Base-by-base conservation (phyloP, 2,888 invertebrate species). In the Thereva nobilitata region DNA sequence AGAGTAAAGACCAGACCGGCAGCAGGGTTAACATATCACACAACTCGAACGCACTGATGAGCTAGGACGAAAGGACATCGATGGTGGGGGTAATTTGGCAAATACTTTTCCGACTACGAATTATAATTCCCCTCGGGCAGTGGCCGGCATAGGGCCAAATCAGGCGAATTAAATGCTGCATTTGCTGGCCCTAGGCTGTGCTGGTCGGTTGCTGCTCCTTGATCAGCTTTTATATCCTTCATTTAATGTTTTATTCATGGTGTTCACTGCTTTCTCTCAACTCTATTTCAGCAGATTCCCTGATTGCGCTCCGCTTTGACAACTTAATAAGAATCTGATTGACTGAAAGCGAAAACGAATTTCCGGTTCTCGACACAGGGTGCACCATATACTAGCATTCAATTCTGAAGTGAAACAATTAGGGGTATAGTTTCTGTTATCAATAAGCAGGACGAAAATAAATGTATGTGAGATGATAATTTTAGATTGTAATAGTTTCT, bases 161-260 rank as follows among this genome's bases (percentile, higher is more conserved):
- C 67, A 67, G 40, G 50, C 64, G 64, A 64, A 64, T 67, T 67
- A 67, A 67, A 64, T 57, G 67, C 64, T 64, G 55, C 67, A 67
- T 64, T 67, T 67, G 40, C 53, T n/a, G 56, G 40, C 38, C 65
- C 10, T 56, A 56, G 61, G 44, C n/a, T 23, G 23, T 23, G 23
- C 23, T 2, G 23, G 23, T 23, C 23, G 1, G 23, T 54, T 45
- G 37, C 47, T 49, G 59, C 37, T 59, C 59, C 56, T 68, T 67
- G 69, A 66, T 65, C 69, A 69, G 55, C 56, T 53, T 67, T 69
- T 67, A 69, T 69, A 69, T 69, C 63, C 67, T 67, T 65, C 65
- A 67, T 69, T 67, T 65, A 45, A 65, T 65, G 65, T 55, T 67
- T 67, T 55, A 67, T 61, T 67, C 67, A 66, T 66, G 59, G 42